Evolutionary conservation across 1,140 invertebrate genomes (phyloP), one percentile per base, ranked within the genome.

Genomic region (Saccostrea glomerata): DNA sequence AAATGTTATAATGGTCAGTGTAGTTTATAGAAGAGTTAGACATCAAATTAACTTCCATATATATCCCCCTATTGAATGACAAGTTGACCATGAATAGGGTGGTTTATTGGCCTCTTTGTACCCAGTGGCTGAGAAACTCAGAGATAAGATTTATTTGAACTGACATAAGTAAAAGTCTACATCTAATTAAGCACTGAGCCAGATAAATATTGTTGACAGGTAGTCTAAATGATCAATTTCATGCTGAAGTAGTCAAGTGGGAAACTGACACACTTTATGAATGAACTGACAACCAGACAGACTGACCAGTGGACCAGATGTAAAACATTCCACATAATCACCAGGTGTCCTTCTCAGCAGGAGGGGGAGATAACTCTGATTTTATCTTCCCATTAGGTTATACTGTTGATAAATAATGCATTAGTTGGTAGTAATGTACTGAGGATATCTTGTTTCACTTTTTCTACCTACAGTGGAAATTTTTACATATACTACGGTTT

Each of bases 261-360:
- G 70, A 77, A 77, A 77, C 12, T 36, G 70, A 77, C 70, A 77
- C 15, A 77, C 23, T 77, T 77, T 77, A 77, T 77, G 70, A 77
- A 77, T 36, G 70, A 77, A 77, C 11, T 77, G 23, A 15, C 5
- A 12, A 77, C 25, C 66, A 25, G 66, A 73, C 23, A 25, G 58
- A 60, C 58, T 4, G 20, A 60, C 13, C 13, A 15, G 13, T 13
- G 3, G 20, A 60, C 13, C 13, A 15, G 13, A 17, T 60, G 13
- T 17, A 36, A 30, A n/a, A 30, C 5, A 36, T 77, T 12, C 25
- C 25, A 12, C 20, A 73, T 23, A 36, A 73, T 73, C 23, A 73
- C 23, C 66, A 73, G 66, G 12, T 77, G 23, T 36, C 13, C 13
- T 30, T 77, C 25, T 36, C 25, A 77, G 70, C 13, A 77, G 70